These are phyloP conservation scores for Stratiomys singularior DNA, from an alignment of 2,888 invertebrate genomes.

Conservation along the genomic window DNA sequence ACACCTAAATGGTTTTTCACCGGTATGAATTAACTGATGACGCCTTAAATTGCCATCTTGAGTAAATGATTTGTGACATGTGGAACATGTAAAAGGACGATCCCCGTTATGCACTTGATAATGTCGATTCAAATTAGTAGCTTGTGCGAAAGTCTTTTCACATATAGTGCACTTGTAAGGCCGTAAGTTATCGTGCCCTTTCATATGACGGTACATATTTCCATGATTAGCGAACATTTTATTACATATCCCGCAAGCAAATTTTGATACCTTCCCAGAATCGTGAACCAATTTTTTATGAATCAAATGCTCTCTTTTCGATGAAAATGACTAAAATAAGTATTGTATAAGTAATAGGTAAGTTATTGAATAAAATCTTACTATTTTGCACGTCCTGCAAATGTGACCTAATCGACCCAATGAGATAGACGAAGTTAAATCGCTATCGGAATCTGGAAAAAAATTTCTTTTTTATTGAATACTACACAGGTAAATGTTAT, in stretches of 20 bases:
- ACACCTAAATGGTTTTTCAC: slow-evolving; percentile 64
- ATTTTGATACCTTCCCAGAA: slow-evolving; percentile 61
- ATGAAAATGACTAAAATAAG: slow-evolving; percentile 59
- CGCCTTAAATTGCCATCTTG: slow-evolving; percentile 64
- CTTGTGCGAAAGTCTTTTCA: slow-evolving; percentile 63
- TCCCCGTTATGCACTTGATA: slow-evolving; percentile 64
- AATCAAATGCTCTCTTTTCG: slow-evolving; percentile 63
- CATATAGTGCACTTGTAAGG: slow-evolving; percentile 62
- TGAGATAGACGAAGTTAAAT: no score
- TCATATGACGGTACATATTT: slow-evolving; percentile 64
- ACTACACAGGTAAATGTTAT: no score
- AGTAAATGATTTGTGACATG: slow-evolving; percentile 64
- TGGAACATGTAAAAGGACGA: slow-evolving; percentile 62
- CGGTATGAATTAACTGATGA: slow-evolving; percentile 64
- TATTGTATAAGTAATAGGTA: background rate
- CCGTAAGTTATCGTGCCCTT: slow-evolving; percentile 64
- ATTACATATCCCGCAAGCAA: slow-evolving; percentile 62
- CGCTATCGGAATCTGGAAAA: no score
- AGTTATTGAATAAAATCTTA: no score
- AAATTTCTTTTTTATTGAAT: no score
- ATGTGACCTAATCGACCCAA: no score
- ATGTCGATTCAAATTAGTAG: slow-evolving; percentile 62
- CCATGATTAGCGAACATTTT: slow-evolving; percentile 64
- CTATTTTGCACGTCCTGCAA: no score
- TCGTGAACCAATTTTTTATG: slow-evolving; percentile 63